Evolutionary conservation across 2,113 vertebrate species (phyloP), one percentile per base, ranked within the genome.

Genomic region (Thunnus thynnus): DNA sequence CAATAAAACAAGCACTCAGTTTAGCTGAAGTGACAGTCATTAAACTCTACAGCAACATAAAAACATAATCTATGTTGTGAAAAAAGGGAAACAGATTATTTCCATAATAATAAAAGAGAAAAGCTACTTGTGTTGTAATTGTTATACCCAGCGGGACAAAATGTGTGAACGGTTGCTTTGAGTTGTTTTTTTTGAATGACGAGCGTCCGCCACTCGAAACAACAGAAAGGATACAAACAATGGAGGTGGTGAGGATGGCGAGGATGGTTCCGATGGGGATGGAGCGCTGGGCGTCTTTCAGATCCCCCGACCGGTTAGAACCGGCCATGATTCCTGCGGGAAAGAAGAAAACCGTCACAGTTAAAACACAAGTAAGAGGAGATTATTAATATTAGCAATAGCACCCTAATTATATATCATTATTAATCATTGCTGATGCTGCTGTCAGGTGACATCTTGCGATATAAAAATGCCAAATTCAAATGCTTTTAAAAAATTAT

Each of bases 261-360:
- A 98, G 92, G 60, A 98, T 96, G 17, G 97, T 98, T 63, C 97
- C 97, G 1, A 97, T 95, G 58, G 97, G 97, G 81, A 98, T 98
- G n/a, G 97, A 98, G 71, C 96, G 97, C 86, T 98, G 97, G 63
- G 97, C 97, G 13, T 98, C 97, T 82, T 96, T 98, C 88, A 98
- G 91, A 71, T 98, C 97, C 14, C 97, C 97, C 0, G 97, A 98
- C 22, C 97, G 95, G 83, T 98, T 98, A 3, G 97, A 98, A 12
- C 97, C 97, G 3, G 97, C 97, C 97, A 98, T 97, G 89, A 98
- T 98, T 76, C 97, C 97, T 98, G 91, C 41, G 13, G 74, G 62
- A 44, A 56, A 82, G 27, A 66, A 30, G 4, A 61, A 30, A 41
- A 41, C 3, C 32, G 7, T 4, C 32, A 9, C 36, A 8, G 9